phyloP scores from a whole-genome alignment of 2,113 vertebrate genomes.

The Grantiella picta region DNA sequence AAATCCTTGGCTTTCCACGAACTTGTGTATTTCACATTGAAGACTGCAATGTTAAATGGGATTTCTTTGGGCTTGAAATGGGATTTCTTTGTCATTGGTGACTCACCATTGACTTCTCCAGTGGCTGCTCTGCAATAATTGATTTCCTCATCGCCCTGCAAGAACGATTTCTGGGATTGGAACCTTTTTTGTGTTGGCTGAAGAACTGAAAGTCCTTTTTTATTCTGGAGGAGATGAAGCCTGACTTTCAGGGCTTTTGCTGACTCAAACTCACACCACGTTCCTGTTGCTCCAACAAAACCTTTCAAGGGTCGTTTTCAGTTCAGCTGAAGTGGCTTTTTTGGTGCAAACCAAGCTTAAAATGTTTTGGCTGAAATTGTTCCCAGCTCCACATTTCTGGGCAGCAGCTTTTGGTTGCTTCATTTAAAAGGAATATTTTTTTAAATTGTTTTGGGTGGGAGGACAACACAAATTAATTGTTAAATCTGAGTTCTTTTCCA shows the following conservation, averaged over 20 bases:
- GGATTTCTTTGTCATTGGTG: neutral
- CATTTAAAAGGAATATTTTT: neutral
- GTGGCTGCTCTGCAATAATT: neutral
- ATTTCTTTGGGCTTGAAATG: neutral
- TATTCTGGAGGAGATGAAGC: neutral
- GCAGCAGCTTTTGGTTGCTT: neutral
- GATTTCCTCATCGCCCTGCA: neutral
- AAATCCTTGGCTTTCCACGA: neutral
- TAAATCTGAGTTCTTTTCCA: neutral
- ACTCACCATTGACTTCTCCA: neutral
- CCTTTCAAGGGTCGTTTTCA: neutral
- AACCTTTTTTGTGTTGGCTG: neutral
- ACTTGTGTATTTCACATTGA: neutral
- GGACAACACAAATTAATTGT: accelerated
- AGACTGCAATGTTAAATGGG: neutral
- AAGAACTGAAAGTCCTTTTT: neutral
- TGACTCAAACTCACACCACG: neutral
- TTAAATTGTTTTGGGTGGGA: accelerated
- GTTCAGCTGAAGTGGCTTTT: neutral
- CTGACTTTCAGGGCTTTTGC: neutral
- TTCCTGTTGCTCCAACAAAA: neutral
- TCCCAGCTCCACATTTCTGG: neutral
- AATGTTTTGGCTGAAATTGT: neutral
- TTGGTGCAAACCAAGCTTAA: neutral
- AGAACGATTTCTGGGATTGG: neutral